phyloP scores from a whole-genome alignment of 1,140 invertebrate species.

The Oncopodura yosiiana region DNA sequence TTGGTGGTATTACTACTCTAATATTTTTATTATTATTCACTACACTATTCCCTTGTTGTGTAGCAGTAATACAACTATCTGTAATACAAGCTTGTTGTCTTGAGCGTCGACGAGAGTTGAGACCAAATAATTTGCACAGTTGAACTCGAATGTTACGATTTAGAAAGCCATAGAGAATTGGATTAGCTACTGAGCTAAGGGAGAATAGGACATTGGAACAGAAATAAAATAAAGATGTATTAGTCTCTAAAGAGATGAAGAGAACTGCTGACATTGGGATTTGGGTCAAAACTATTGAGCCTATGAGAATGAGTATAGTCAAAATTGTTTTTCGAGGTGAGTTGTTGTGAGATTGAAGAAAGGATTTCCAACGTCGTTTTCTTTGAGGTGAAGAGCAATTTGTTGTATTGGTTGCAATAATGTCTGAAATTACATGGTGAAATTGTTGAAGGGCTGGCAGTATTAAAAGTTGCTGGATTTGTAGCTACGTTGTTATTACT shows the following conservation, averaged over 20 bases:
- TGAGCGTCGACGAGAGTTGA: background rate
- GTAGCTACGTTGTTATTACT: no score
- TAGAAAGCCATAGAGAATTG: slow-evolving; percentile 11
- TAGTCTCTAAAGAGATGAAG: background rate
- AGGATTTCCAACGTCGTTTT: slow-evolving; percentile 4
- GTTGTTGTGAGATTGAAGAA: slow-evolving; percentile 1
- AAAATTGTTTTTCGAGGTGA: slow-evolving; percentile 10
- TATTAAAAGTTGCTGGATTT: no score
- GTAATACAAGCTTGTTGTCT: background rate
- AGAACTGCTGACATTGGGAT: background rate
- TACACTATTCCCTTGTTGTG: background rate
- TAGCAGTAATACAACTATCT: background rate
- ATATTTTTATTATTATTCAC: background rate
- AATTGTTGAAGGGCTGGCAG: no score
- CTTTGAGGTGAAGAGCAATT: no score
- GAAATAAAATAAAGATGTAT: slow-evolving; percentile 1
- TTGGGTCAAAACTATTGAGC: slow-evolving; percentile 4
- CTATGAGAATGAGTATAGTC: slow-evolving; percentile 5
- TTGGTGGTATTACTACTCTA: background rate
- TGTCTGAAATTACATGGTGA: no score
- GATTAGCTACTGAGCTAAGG: slow-evolving; percentile 1
- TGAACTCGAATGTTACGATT: slow-evolving; percentile 6
- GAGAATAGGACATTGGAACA: background rate
- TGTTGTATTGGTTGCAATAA: no score
- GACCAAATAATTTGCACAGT: background rate